Evolutionary conservation across 2,888 invertebrate species (phyloP).

Genomic region (Cosmorhoe ocellata): DNA sequence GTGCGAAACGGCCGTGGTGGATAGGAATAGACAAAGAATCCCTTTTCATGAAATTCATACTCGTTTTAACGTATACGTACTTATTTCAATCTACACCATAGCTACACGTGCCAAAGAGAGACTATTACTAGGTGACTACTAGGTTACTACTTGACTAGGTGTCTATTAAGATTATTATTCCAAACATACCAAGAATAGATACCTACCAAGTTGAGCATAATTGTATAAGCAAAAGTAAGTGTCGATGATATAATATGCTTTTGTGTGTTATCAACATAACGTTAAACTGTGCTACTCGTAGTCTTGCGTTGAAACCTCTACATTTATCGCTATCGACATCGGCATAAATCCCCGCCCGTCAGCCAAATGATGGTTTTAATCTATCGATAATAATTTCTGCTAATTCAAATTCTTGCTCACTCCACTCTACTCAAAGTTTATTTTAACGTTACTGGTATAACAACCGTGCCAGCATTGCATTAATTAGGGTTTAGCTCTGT

Average conservation of each 20-base stretch:
- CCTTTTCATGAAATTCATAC: background rate
- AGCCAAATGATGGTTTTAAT: slow-evolving; percentile 68
- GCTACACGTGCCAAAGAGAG: too few relatives aligned
- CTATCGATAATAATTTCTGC: slow-evolving; percentile 61
- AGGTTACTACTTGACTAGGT: too few relatives aligned
- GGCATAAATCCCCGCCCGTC: slow-evolving; percentile 72
- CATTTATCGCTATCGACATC: slow-evolving; percentile 56
- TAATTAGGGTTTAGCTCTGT: slow-evolving; percentile 33
- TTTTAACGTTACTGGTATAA: slow-evolving; percentile 1
- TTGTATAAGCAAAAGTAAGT: too few relatives aligned
- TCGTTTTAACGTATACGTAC: too few relatives aligned
- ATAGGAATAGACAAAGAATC: background rate
- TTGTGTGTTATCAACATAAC: slow-evolving; percentile 16
- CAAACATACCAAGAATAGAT: too few relatives aligned
- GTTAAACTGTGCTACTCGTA: slow-evolving; percentile 29
- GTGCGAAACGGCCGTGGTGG: too few relatives aligned
- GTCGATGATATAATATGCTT: background rate
- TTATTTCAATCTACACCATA: too few relatives aligned
- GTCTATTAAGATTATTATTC: too few relatives aligned
- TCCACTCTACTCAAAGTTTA: background rate
- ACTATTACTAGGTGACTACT: too few relatives aligned
- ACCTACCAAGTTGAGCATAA: too few relatives aligned
- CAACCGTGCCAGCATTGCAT: slow-evolving; percentile 1
- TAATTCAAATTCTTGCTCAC: slow-evolving; percentile 25
- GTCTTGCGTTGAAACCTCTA: slow-evolving; percentile 33